Conservation (phyloP, 2,113 vertebrate species). For the Nipponia nippon region DNA sequence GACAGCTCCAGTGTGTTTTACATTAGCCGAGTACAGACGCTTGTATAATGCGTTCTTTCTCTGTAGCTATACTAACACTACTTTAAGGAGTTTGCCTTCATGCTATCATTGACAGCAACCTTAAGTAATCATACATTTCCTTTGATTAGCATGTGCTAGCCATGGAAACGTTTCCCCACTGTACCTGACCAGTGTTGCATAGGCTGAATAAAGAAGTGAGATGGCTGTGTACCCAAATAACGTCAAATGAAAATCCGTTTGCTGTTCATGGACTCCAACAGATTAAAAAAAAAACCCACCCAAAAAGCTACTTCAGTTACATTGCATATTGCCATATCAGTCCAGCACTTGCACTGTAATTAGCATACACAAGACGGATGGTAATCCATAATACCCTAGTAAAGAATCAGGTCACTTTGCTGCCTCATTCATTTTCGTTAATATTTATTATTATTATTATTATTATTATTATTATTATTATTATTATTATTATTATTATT, state of each 20-base stretch:
- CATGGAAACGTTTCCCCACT: rapidly evolving
- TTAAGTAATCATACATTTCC: neutral
- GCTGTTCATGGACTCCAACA: neutral
- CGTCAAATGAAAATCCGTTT: neutral
- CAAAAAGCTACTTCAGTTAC: neutral
- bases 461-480: neutral
- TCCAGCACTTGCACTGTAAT: neutral
- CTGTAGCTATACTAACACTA: neutral
- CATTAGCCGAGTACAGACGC: neutral
- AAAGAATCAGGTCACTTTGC: neutral
- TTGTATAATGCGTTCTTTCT: neutral
- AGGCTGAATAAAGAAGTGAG: neutral
- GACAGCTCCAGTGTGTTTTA: neutral
- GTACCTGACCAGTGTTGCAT: neutral
- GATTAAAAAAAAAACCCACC: neutral
- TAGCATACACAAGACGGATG: neutral
- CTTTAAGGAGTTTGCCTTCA: neutral
- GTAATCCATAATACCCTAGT: neutral
- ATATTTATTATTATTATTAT: neutral
- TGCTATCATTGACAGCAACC: neutral
- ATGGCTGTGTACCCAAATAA: neutral
- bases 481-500: neutral
- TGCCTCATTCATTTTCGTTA: neutral
- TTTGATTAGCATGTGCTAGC: neutral
- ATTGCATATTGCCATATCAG: neutral